phyloP scores from a whole-genome alignment of 2,888 invertebrate species.

The Mimas tiliae region DNA sequence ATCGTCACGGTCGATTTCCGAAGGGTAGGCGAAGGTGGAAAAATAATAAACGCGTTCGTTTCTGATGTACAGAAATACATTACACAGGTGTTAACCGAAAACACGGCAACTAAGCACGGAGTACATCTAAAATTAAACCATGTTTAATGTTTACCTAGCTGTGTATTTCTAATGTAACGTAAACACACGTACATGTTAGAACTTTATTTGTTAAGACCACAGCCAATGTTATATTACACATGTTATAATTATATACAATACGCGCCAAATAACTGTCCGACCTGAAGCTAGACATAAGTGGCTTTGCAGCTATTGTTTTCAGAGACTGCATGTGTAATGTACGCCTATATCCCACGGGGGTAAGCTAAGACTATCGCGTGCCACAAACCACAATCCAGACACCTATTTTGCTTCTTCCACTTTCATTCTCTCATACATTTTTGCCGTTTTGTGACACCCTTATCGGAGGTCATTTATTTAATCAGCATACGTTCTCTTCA shows the following conservation, averaged over 20 bases:
- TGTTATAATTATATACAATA: conserved; percentile 29
- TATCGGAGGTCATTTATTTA: no score
- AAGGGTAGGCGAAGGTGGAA: not conserved
- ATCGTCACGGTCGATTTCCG: not conserved
- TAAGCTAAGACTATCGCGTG: no score
- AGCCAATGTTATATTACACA: conserved; percentile 52
- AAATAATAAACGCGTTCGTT: not conserved
- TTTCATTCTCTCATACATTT: no score
- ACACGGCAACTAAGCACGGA: conserved; percentile 21
- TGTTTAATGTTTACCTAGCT: conserved; percentile 54
- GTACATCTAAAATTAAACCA: conserved; percentile 41
- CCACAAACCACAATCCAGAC: no score
- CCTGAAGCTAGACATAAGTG: no score
- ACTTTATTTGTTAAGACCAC: conserved; percentile 49
- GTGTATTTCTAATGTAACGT: conserved; percentile 51
- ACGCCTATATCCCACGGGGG: no score
- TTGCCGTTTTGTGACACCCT: no score
- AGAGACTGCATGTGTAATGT: no score
- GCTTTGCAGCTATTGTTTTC: no score
- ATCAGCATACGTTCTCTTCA: no score
- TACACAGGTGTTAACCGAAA: conserved; percentile 10
- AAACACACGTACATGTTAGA: conserved; percentile 50
- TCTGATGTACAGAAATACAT: not conserved
- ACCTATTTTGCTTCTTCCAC: no score
- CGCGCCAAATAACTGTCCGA: no score